phyloP scores from a whole-genome alignment of 2,888 invertebrate species.

The Eupsilia transversa region DNA sequence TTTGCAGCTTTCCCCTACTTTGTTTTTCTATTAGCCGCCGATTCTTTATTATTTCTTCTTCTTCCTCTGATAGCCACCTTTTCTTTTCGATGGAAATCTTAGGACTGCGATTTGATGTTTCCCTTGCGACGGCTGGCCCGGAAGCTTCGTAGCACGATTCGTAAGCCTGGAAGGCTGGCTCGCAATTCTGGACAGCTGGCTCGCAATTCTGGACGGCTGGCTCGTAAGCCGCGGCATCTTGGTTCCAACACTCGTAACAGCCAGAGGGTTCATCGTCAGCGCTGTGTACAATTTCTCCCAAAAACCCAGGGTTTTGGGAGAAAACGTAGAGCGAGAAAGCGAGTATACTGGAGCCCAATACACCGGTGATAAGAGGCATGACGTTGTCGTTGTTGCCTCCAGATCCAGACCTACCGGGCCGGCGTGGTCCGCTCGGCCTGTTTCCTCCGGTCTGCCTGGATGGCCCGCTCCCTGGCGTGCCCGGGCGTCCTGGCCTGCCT shows the following conservation, averaged over 20 bases:
- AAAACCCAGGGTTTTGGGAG: conserved; percentile 7
- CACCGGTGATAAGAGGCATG: conserved; percentile 46
- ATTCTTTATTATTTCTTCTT: conserved; percentile 22
- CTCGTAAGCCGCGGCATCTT: rapidly evolving
- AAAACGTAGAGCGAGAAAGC: conserved; percentile 43
- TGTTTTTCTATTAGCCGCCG: background rate
- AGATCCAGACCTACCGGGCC: conserved; percentile 17
- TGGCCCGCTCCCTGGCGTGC: conserved; percentile 28
- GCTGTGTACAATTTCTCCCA: background rate
- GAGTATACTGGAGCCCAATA: conserved; percentile 51
- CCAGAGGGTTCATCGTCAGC: background rate
- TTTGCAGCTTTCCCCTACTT: background rate
- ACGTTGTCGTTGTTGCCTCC: conserved; percentile 6
- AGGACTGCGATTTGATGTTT: background rate
- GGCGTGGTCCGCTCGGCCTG: background rate
- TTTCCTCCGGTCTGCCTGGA: background rate
- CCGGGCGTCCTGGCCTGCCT: conserved; percentile 34
- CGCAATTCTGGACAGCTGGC: background rate
- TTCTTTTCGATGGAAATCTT: conserved; percentile 27
- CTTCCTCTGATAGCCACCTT: conserved; percentile 30
- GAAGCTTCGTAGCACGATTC: too few relatives aligned
- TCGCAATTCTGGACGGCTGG: background rate
- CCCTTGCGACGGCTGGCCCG: too few relatives aligned
- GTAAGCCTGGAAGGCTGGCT: background rate
- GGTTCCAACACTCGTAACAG: too few relatives aligned